phyloP scores from a whole-genome alignment of 2,797 vertebrate genomes.

The Lophius americanus region DNA sequence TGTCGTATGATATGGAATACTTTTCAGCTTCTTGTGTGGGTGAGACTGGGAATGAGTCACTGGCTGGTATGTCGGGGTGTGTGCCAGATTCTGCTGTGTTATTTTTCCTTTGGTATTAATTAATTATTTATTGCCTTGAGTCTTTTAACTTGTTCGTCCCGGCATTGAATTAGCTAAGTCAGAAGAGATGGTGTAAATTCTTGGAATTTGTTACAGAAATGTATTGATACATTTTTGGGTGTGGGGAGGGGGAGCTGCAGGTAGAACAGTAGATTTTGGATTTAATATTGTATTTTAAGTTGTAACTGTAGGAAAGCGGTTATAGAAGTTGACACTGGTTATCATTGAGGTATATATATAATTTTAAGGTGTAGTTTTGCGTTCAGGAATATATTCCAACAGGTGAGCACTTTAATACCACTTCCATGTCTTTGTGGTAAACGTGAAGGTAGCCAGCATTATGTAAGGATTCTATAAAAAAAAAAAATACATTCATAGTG shows the following conservation, averaged over 20 bases:
- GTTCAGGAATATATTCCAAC: no score
- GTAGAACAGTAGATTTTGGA: slow-evolving; percentile 31
- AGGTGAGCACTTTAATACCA: no score
- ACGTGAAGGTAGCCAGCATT: not conserved
- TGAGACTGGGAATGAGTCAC: slow-evolving; percentile 9
- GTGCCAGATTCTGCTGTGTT: slow-evolving; percentile 22
- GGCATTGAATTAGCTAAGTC: slow-evolving; percentile 57
- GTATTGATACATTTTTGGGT: slow-evolving; percentile 45
- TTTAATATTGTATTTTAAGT: slow-evolving; percentile 23
- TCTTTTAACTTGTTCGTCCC: slow-evolving; percentile 55
- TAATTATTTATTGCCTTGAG: slow-evolving; percentile 68
- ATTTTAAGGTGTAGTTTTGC: no score
- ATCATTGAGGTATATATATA: no score
- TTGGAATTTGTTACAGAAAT: slow-evolving; percentile 60
- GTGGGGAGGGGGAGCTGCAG: slow-evolving; percentile 17
- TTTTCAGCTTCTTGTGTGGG: slow-evolving; percentile 60
- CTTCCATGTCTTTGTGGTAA: not conserved
- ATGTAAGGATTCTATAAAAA: no score
- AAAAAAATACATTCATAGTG: no score
- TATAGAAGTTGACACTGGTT: no score
- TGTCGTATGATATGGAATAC: slow-evolving; percentile 64
- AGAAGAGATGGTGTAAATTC: slow-evolving; percentile 33
- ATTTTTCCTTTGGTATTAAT: slow-evolving; percentile 59
- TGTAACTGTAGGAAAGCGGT: not conserved
- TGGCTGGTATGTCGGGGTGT: slow-evolving; percentile 20